These are phyloP conservation scores for Oppia nitens DNA, from an alignment of 1,140 invertebrate species.

Conservation along the genomic window DNA sequence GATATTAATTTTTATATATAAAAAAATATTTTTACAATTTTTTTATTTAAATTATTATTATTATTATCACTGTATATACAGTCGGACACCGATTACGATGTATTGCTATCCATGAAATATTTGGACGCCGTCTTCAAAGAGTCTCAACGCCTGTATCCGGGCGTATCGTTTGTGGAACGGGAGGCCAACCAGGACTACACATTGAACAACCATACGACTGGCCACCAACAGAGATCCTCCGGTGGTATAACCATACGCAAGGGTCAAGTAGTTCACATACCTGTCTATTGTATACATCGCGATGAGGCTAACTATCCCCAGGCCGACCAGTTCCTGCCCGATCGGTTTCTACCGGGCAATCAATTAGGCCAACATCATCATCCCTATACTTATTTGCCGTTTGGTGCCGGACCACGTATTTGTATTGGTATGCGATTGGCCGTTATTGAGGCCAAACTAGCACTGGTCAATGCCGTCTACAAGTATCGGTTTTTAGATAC, in stretches of 20 bases:
- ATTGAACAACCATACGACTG: too few species aligned
- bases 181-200: slow-evolving; percentile 19
- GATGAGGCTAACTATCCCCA: slow-evolving; percentile 39
- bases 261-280: slow-evolving; percentile 40
- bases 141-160: slow-evolving; percentile 23
- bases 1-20: too few species aligned
- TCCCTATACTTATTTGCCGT: slow-evolving; percentile 31
- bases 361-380: slow-evolving; percentile 19
- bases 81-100: too few species aligned
- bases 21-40: too few species aligned
- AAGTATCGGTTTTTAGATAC: too few species aligned
- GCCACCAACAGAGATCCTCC: slow-evolving; percentile 2
- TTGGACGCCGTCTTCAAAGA: slow-evolving; percentile 26
- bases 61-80: too few species aligned
- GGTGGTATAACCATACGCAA: slow-evolving; percentile 24
- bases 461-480: too few species aligned
- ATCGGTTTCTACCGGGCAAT: slow-evolving; percentile 29
- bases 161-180: slow-evolving; percentile 31
- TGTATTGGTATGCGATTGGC: slow-evolving; percentile 17
- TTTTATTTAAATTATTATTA: too few species aligned
- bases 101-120: too few species aligned
- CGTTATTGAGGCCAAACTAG: slow-evolving; percentile 16
- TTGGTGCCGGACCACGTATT: too few species aligned
- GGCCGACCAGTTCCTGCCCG: slow-evolving; percentile 42
- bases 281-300: slow-evolving; percentile 41